Conservation (phyloP, 1,140 invertebrate genomes). For the Caerostris extrusa region DNA sequence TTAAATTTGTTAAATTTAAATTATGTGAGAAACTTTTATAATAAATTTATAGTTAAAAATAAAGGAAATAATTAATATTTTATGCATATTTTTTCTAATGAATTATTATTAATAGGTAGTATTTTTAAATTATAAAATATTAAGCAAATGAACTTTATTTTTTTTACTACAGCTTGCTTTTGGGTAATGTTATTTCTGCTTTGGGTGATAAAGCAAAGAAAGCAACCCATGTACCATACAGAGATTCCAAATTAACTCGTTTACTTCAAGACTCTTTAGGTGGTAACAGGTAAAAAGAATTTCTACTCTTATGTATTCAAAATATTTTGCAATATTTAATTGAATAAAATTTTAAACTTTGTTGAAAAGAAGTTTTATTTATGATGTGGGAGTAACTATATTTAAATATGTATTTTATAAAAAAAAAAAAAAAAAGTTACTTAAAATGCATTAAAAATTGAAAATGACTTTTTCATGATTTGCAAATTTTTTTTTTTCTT, state of each 20-base stretch:
- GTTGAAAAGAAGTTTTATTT: background rate
- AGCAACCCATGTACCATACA: slow-evolving; percentile 94
- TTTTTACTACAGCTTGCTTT: slow-evolving; percentile 90
- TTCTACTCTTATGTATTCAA: background rate
- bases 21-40: no score
- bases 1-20: background rate
- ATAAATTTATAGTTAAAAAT: no score
- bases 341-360: background rate
- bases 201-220: slow-evolving; percentile 94
- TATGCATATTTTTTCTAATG: no score
- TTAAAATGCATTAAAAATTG: background rate
- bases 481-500: no score
- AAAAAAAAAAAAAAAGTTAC: background rate
- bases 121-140: no score
- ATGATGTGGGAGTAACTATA: background rate
- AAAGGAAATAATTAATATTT: no score
- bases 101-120: no score
- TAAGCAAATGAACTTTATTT: no score
- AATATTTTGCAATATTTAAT: background rate
- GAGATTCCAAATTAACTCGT: slow-evolving; percentile 97
- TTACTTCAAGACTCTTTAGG: slow-evolving; percentile 97
- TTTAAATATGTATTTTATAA: no score
- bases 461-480: background rate
- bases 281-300: slow-evolving; percentile 85
- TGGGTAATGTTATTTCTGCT: slow-evolving; percentile 98